Conservation (phyloP, 2,888 invertebrate genomes). For the Thysanoteuthis rhombus region DNA sequence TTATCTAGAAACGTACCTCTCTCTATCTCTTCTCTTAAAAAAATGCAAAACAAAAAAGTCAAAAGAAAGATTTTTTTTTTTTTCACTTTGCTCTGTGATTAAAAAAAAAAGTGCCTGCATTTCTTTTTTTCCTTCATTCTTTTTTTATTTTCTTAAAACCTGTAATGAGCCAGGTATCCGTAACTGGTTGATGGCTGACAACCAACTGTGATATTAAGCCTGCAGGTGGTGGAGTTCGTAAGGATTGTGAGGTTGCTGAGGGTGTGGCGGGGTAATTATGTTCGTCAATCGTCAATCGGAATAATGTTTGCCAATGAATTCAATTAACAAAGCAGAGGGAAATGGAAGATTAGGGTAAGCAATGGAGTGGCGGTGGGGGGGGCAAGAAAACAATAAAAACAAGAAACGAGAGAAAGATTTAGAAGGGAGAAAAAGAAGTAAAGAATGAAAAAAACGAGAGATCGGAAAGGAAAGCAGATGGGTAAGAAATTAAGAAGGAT, state of each 20-base stretch:
- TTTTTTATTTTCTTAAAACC: not conserved
- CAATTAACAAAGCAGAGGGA: not conserved
- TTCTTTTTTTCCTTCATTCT: not conserved
- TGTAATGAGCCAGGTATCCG: not conserved
- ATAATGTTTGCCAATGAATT: constrained; percentile 12
- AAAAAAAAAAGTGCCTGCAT: not conserved
- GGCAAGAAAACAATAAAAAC: not conserved
- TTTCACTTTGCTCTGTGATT: not conserved
- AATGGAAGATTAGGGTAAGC: not conserved
- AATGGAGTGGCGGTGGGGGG: not conserved
- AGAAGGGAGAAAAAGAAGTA: not conserved
- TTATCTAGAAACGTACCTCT: not conserved
- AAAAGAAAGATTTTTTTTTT: no score
- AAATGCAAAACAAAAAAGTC: not conserved
- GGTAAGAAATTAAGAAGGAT: no score
- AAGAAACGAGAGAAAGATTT: not conserved
- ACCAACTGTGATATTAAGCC: not conserved
- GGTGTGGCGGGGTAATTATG: not conserved
- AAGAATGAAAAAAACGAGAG: not conserved
- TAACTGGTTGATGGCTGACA: not conserved
- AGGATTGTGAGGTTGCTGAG: not conserved
- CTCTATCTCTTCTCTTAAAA: not conserved
- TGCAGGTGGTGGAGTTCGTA: not conserved
- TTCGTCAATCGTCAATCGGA: not conserved
- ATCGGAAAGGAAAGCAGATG: not conserved